Evolutionary conservation across 1,140 invertebrate species (phyloP), one percentile per base, ranked within the genome.

Genomic region (Anthonomus grandis): DNA sequence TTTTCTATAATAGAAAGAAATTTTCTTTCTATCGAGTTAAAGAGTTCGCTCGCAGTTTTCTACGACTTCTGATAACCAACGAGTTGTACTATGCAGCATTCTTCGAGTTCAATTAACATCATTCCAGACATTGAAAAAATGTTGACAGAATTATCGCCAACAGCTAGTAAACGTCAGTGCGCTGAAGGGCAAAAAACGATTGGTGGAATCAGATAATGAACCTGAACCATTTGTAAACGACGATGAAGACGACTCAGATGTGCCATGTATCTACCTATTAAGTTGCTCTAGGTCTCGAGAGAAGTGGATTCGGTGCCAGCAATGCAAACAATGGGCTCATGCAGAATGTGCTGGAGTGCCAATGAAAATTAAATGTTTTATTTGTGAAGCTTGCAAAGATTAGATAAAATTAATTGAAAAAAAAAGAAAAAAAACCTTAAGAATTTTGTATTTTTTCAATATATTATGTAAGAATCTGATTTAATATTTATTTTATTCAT

Each of bases 131-230:
- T n/a, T n/a, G n/a, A n/a, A n/a, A n/a, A n/a, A n/a, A n/a, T n/a
- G n/a, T n/a, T n/a, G n/a, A n/a, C n/a, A n/a, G n/a, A n/a, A n/a
- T n/a, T n/a, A n/a, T n/a, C n/a, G n/a, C n/a, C n/a, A n/a, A n/a
- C n/a, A n/a, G n/a, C n/a, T n/a, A n/a, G n/a, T n/a, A 31, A 31
- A n/a, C 27, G 27, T 31, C 27, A 31, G 27, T 31, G 27, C 27
- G 27, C n/a, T n/a, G 27, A 31, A 44, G 6, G 22, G 22, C 6
- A 44, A 44, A n/a, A 6, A 44, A 44, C 41, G 18, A 44, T 44
- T 44, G 6, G 41, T 44, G 17, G 41, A 44, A 44, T 44, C 41
- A 44, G 41, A 13, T 44, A 21, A 44, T 44, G 41, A 44, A 13
- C 41, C 17, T 21, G 41, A 44, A 19, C 41, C 12, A 41, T 13